Conservation (phyloP, 2,888 invertebrate genomes). For the Epirrhoe tristata region DNA sequence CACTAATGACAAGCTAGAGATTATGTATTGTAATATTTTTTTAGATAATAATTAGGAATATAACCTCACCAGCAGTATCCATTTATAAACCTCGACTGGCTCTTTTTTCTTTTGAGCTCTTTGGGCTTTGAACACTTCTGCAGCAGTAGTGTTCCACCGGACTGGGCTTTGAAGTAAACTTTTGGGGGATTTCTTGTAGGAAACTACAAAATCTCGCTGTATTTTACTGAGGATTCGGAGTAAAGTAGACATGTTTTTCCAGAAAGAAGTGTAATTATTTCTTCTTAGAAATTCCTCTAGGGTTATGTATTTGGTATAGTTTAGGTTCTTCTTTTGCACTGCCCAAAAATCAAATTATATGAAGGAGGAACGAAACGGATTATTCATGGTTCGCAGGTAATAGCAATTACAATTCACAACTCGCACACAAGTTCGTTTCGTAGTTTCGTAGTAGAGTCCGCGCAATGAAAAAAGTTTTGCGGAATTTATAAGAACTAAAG, state of each 20-base stretch:
- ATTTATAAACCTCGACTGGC: slow-evolving; percentile 71
- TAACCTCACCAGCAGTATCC: slow-evolving; percentile 71
- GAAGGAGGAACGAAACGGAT: no score
- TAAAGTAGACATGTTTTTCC: slow-evolving; percentile 48
- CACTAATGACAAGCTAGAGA: no score
- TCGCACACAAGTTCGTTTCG: no score
- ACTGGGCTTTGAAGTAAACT: slow-evolving; percentile 50
- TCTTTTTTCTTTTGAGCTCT: slow-evolving; percentile 61
- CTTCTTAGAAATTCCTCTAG: not conserved
- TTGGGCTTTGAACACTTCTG: slow-evolving; percentile 57
- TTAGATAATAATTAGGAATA: slow-evolving; percentile 5
- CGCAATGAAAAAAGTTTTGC: no score
- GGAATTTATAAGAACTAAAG: no score
- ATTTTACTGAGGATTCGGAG: slow-evolving; percentile 50
- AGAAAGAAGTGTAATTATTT: not conserved
- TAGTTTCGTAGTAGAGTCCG: no score
- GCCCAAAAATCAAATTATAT: no score
- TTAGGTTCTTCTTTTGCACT: no score
- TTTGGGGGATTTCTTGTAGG: slow-evolving; percentile 45
- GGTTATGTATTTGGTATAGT: not conserved
- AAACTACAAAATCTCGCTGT: slow-evolving; percentile 44
- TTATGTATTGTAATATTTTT: no score
- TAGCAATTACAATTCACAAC: no score
- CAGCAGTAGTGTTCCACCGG: slow-evolving; percentile 56
- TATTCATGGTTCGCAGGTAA: no score